A percentile compares a stretch with the other conserved stretches of the same genome.
Conservation (phyloP, 2,888 invertebrate genomes). For the Idaea straminata region DNA sequence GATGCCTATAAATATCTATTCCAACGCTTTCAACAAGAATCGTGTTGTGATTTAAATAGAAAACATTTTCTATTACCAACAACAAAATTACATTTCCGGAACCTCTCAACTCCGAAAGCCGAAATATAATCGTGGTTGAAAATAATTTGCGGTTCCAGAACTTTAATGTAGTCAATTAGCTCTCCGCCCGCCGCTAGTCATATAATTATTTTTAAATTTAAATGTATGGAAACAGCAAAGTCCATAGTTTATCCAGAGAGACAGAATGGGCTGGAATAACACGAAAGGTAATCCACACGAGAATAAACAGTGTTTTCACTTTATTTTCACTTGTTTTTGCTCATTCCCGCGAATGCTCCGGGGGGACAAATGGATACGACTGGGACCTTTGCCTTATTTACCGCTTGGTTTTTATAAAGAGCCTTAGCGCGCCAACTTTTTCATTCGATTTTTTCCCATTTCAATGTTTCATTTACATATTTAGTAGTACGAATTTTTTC, state of each 20-base stretch:
- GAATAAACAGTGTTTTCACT: slow-evolving; percentile 72
- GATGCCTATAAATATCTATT: background rate
- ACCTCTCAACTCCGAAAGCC: slow-evolving; percentile 12
- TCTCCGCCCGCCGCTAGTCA: slow-evolving; percentile 36
- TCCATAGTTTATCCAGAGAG: slow-evolving; percentile 51
- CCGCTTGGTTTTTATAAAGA: slow-evolving; percentile 50
- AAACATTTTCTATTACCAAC: slow-evolving; percentile 11
- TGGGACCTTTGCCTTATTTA: slow-evolving; percentile 61
- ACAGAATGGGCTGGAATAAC: slow-evolving; percentile 51
- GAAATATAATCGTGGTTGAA: slow-evolving; percentile 39
- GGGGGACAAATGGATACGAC: slow-evolving; percentile 58
- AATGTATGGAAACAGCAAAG: slow-evolving; percentile 44
- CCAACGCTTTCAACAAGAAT: background rate
- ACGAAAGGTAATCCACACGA: slow-evolving; percentile 65
- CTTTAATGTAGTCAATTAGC: slow-evolving; percentile 54
- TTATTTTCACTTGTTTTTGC: slow-evolving; percentile 71
- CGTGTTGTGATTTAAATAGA: background rate
- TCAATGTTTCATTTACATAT: slow-evolving; percentile 32
- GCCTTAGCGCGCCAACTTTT: slow-evolving; percentile 37
- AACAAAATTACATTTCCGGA: slow-evolving; percentile 16
- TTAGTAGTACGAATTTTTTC: slow-evolving; percentile 10
- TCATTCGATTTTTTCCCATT: slow-evolving; percentile 36
- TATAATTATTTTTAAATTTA: slow-evolving; percentile 52
- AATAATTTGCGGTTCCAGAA: slow-evolving; percentile 42
- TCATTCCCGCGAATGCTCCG: slow-evolving; percentile 61